phyloP scores from a whole-genome alignment of 2,113 vertebrate genomes.

The Mormyrus lacerda region DNA sequence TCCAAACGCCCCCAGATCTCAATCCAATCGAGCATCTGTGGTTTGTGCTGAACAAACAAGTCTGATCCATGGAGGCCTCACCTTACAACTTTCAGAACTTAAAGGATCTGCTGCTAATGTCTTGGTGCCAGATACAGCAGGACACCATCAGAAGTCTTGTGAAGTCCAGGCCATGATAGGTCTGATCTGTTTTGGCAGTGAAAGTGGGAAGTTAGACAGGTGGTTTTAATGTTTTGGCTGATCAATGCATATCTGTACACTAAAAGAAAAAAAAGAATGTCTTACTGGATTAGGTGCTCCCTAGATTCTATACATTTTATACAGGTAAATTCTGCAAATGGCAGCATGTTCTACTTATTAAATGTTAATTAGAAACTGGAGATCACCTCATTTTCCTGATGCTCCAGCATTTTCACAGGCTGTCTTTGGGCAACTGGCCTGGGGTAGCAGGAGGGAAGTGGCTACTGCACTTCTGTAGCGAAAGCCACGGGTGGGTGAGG shows the following conservation, averaged over 20 bases:
- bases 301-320: not conserved
- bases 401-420: not conserved
- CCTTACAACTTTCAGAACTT: not conserved
- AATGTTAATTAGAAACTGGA: not conserved
- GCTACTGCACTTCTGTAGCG: not conserved
- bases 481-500: not conserved
- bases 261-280: not conserved
- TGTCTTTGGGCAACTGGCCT: not conserved
- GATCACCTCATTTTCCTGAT: not conserved
- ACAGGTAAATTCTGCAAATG: not conserved
- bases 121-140: not conserved
- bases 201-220: not conserved
- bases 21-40: not conserved
- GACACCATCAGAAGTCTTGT: not conserved
- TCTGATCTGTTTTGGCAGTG: not conserved
- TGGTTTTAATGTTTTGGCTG: not conserved
- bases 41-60: not conserved
- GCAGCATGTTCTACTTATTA: not conserved
- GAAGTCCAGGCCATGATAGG: not conserved
- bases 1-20: not conserved
- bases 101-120: not conserved
- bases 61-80: not conserved
- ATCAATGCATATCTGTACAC: not conserved
- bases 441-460: not conserved
- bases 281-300: not conserved